Base-by-base conservation (phyloP, 1,140 invertebrate species). In the Stegodyphus mimosarum region DNA sequence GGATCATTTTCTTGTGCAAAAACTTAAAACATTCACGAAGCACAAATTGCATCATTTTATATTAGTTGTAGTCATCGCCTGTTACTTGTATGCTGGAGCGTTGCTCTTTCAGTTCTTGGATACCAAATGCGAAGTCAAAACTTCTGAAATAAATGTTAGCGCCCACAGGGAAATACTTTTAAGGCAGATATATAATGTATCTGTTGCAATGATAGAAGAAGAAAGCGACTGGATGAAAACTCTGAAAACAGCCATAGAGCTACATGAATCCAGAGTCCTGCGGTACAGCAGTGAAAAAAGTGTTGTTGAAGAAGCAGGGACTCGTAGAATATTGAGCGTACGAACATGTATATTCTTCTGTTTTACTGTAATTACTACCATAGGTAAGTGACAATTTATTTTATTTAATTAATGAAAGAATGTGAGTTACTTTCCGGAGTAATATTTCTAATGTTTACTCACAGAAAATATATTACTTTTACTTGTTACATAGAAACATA, bases 281-380 rank as follows among this genome's bases (percentile, higher is more conserved):
- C 13, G 33, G 33, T 33, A 33, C 33, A 33, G 33, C 33, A 33
- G 33, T 3, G 33, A 33, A 33, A 33, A 33, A 33, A 33, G 33
- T 33, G 33, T 33, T 3, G 33, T 63, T 10, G 49, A 71, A 53
- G 49, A 69, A 52, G 53, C 71, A 17, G 78, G 53, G 7, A 64
- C 52, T 49, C 60, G 69, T 64, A 69, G 70, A 15, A 10, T 13
- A 17, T 51, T 63, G n/a, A 86, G 53, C 9, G 77, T 86, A 13
- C 66, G 78, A 64, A 18, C 75, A 6, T 17, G 74, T 4, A 72
- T 98, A 79, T 94, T 98, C 83, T 99, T 96, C 91, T 96, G 95
- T 89, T 92, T 97, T 88, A 98, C 97, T 75, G 93, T 98, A 86
- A 93, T 97, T 87, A 97, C 97, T 15, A 98, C 97, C 17, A 98